These are phyloP conservation scores for Anableps anableps DNA, from an alignment of 2,797 vertebrate genomes.

Conservation along the genomic window DNA sequence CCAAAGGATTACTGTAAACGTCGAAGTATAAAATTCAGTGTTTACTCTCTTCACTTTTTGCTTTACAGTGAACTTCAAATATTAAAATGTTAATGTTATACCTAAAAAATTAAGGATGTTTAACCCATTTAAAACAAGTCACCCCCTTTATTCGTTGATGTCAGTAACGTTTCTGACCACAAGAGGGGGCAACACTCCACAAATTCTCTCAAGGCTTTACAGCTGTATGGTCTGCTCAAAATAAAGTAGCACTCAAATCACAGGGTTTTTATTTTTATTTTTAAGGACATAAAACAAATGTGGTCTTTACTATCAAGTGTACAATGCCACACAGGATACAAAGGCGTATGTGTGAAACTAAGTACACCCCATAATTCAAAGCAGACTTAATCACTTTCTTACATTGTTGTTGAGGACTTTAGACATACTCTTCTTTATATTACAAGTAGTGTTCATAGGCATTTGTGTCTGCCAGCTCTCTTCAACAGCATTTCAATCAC, in stretches of 20 bases:
- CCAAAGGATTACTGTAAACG: not conserved
- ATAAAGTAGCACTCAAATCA: not conserved
- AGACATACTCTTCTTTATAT: not conserved
- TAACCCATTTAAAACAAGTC: not conserved
- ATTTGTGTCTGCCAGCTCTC: not conserved
- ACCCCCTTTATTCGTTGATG: not conserved
- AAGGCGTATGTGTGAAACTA: not conserved
- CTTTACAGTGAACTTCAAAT: not conserved
- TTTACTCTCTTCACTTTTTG: slow-evolving; percentile 1
- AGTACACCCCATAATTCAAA: not conserved
- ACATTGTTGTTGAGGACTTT: not conserved
- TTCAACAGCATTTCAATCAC: not conserved
- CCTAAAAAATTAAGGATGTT: not conserved
- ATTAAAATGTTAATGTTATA: not conserved
- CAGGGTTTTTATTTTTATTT: not conserved
- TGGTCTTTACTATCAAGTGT: not conserved
- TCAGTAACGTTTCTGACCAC: slow-evolving; percentile 35
- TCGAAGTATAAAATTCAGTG: not conserved
- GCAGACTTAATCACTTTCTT: not conserved
- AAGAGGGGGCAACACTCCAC: slow-evolving; percentile 57
- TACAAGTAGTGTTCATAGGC: not conserved
- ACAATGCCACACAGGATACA: not conserved
- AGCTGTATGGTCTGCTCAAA: not conserved
- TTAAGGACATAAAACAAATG: not conserved
- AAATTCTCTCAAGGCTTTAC: not conserved